Percentiles rank a stretch among this genome's conserved stretches.
phyloP scores from a whole-genome alignment of 2,888 invertebrate genomes.

The Meghimatium bilineatum region DNA sequence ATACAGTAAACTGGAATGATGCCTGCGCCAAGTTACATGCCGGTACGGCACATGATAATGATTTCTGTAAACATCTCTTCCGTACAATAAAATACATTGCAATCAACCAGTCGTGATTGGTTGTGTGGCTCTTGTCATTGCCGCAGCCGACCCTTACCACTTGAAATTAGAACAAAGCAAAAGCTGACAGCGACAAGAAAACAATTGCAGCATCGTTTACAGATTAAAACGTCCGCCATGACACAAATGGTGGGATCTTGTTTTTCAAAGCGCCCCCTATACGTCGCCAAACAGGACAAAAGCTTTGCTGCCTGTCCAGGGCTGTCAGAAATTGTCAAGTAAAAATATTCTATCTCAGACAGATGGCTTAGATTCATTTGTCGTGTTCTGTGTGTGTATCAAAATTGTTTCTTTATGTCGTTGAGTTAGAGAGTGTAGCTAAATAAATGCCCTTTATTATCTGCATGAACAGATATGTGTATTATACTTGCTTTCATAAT shows the following conservation, averaged over 20 bases:
- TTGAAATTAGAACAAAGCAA: not conserved
- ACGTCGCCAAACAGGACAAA: slow-evolving; percentile 14
- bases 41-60: too few species aligned
- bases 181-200: not conserved
- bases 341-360: slow-evolving; percentile 15
- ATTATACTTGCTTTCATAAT: too few species aligned
- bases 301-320: not conserved
- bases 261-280: slow-evolving; percentile 9
- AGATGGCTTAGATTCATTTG: slow-evolving; percentile 14
- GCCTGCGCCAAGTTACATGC: too few species aligned
- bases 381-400: not conserved
- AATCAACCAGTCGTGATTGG: not conserved
- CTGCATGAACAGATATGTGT: too few species aligned
- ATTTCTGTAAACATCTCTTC: too few species aligned
- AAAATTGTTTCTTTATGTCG: not conserved
- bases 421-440: too few species aligned
- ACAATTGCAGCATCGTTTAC: slow-evolving; percentile 4
- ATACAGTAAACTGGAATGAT: too few species aligned
- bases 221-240: slow-evolving; percentile 31
- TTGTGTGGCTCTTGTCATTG: not conserved
- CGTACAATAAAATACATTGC: too few species aligned
- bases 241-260: slow-evolving; percentile 23
- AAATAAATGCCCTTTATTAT: too few species aligned
- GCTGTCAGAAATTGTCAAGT: slow-evolving; percentile 24
- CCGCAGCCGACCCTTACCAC: not conserved